Percentiles rank a stretch among this genome's conserved stretches.
These are phyloP conservation scores for Macrosiphum euphorbiae DNA, from an alignment of 2,888 invertebrate species.

Conservation along the genomic window DNA sequence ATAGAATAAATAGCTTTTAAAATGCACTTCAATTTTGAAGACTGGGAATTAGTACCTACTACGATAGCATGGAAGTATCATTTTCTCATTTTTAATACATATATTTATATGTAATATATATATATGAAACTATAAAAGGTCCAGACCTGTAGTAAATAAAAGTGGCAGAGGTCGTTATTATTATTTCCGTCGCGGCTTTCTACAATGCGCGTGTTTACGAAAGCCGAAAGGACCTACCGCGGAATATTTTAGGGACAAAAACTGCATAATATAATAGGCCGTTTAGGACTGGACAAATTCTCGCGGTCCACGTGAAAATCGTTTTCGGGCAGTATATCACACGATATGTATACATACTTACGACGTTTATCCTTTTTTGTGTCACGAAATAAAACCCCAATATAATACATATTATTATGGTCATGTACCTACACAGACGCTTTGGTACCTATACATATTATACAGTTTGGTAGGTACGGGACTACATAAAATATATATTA, in stretches of 20 bases:
- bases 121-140: neutral
- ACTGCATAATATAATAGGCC: neutral
- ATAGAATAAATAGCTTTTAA: neutral
- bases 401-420: neutral
- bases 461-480: neutral
- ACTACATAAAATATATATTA: neutral
- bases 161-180: neutral
- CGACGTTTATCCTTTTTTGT: neutral
- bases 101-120: neutral
- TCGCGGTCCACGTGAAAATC: neutral
- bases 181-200: neutral
- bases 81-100: neutral
- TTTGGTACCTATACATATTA: neutral
- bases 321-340: neutral
- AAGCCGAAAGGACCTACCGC: slow-evolving; percentile 16
- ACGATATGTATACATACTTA: neutral
- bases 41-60: neutral
- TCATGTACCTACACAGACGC: neutral
- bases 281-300: slow-evolving; percentile 6
- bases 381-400: neutral
- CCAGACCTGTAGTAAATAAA: neutral
- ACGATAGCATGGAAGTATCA: neutral
- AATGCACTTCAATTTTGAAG: neutral
- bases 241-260: slow-evolving; percentile 7
- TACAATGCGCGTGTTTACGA: neutral